Base-by-base conservation (phyloP, 2,113 vertebrate species). In the Calonectris borealis region DNA sequence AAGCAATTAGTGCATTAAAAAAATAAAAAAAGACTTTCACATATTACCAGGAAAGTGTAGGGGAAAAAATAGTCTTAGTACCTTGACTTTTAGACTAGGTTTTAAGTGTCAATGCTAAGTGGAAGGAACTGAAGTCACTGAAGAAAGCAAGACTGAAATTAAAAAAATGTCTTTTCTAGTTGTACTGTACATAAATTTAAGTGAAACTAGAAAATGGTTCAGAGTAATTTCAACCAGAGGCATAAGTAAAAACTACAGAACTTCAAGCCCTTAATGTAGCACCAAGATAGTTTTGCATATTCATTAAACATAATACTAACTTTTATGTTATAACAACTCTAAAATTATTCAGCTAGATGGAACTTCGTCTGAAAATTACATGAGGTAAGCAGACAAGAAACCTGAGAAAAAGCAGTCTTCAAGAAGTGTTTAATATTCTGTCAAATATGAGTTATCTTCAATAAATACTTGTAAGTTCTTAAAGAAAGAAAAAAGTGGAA, bases 401-500 rank as follows among this genome's bases (percentile, higher is more conserved):
- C 42, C 66, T 69, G 52, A 96, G 73, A 80, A 95, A 77, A 14
- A 94, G 57, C 76, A 88, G 26, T 65, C 60, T 88, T 70, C 22
- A 77, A 71, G 66, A 92, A 75, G 11, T 27, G 13, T 58, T 89
- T 85, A 75, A 81, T 77, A 96, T 83, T 96, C 95, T 98, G 96
- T 97, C 97, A 97, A 95, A 96, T 94, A 96, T 10, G 85, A 94
- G 31, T 95, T 68, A 83, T 46, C 61, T 42, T 82, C 66, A 64
- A 3, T 70, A 90, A 86, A 29, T 79, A 89, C n/a, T 86, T 88
- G 4, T 40, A 64, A 73, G 40, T 65, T 88, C 22, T 60, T 62
- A 49, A 64, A 51, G 58, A 84, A 93, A 65, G 52, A 71, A 73
- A 77, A 88, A 87, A 73, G 66, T 32, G 36, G 57, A 85, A 94